Base-by-base conservation (phyloP, 2,113 vertebrate species). In the Tragelaphus scriptus region DNA sequence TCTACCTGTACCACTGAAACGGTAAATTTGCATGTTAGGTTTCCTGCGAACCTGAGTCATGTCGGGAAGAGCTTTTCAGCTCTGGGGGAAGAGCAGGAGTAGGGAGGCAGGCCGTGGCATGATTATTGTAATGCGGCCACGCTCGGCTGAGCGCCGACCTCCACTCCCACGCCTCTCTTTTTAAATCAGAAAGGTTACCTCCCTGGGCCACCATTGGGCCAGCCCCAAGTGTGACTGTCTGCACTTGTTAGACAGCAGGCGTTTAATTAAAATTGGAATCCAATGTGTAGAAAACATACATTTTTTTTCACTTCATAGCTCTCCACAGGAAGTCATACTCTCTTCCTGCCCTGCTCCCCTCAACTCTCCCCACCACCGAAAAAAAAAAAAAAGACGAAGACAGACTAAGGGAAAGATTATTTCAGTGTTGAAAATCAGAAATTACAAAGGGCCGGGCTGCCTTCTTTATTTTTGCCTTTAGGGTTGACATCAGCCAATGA, bases 251-350 rank as follows among this genome's bases (percentile, higher is more conserved):
- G 94, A 95, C 94, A 97, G 86, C 94, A 94, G 91, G 88, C 91
- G 65, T 97, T 97, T 97, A 97, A 98, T 97, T 97, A 97, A 97
- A 98, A 92, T 40, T 93, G 97, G 91, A 96, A 91, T 98, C 91
- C 51, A 44, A 85, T 86, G 93, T 97, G 86, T 87, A 90, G 91
- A 93, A 97, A 96, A 93, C 90, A 89, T 94, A 91, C 81, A 23
- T 94, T 94, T 79, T 79, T 63, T 94, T 95, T 92, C 92, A 96
- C 97, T 95, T 96, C 90, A 77, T 94, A 93, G 77, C 94, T 92
- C 90, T 95, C 68, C 10, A 63, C 77, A 85, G 96, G 93, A 95
- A 93, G 87, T 77, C 84, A 36, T 81, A 71, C 47, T 63, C 71
- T 92, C 36, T 92, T 91, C 79, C 68, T 30, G 51, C 56, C 47